Conservation (phyloP, 1,140 invertebrate species). For the Cherax quadricarinatus region DNA sequence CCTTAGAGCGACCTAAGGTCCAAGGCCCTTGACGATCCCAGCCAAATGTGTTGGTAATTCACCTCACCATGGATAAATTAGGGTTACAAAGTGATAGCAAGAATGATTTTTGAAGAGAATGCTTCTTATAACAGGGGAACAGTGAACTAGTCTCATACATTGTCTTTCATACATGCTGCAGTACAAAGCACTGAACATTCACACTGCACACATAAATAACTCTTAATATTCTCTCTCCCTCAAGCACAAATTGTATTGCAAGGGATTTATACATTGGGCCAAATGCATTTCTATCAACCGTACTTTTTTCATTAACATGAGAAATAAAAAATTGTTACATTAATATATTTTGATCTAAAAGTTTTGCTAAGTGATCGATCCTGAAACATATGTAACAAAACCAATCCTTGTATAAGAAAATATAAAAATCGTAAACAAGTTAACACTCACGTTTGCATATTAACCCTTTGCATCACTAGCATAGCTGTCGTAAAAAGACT, state of each 20-base stretch:
- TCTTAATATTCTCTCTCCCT: background rate
- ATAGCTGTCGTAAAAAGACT: background rate
- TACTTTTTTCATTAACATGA: background rate
- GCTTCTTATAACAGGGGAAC: background rate
- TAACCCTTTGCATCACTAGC: background rate
- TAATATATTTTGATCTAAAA: background rate
- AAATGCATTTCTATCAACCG: background rate
- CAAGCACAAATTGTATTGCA: background rate
- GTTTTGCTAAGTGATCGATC: background rate
- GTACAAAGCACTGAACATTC: constrained; percentile 5
- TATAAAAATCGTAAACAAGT: background rate
- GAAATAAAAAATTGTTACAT: background rate
- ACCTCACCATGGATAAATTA: background rate
- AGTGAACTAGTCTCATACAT: background rate
- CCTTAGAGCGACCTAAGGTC: constrained; percentile 6
- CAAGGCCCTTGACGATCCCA: background rate
- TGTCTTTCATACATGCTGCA: background rate
- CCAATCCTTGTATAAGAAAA: background rate
- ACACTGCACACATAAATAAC: constrained; percentile 15
- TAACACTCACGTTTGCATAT: background rate
- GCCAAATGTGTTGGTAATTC: background rate
- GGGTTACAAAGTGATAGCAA: background rate
- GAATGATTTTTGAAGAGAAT: background rate
- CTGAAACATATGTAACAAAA: background rate
- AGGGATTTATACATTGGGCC: background rate